Base-by-base conservation (phyloP, 2,797 vertebrate genomes). In the Coregonus suidteri region DNA sequence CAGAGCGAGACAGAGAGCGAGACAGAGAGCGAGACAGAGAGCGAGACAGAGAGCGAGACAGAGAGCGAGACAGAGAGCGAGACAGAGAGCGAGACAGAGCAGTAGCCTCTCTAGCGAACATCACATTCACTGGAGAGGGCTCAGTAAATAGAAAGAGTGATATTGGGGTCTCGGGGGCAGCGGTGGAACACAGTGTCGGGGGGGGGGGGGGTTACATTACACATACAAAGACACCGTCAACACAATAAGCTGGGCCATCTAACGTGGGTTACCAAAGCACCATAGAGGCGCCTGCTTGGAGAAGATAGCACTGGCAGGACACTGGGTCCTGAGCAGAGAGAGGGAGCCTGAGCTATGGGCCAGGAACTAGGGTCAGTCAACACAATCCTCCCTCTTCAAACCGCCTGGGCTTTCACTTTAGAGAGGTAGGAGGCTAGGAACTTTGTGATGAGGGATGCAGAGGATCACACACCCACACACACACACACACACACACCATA, bases 81-180 rank as follows among this genome's bases (percentile, higher is more conserved):
- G 68, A 20, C 41, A 35, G 18, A 54, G 66, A 66, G 59, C 54
- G 47, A 52, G 30, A 47, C 9, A 51, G n/a, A 41, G 67, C 30
- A n/a, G 15, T 64, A 0, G 78, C 56, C 56, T 62, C 56, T 62
- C 56, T 2, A 20, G 56, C 15, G 6, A 62, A 62, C 4, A 62
- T 62, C 18, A 7, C 77, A 73, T 81, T 35, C 47, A 67, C 67
- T 75, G 78, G 85, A 41, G 75, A n/a, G 74, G 73, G 73, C 83
- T 51, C 78, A 81, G 83, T 83, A 54, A 54, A 54, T 85, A 86
- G 74, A 81, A 75, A 84, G 52, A 59, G 59, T 82, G 72, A 83
- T 88, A 89, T 82, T 88, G 84, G 83, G 85, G 89, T 91, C 88
- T 85, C 62, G 47, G 79, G 80, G 90, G 86, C 85, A 88, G 77